Evolutionary conservation across 2,113 vertebrate genomes (phyloP).

Genomic region (Rhinolophus ferrumequinum): DNA sequence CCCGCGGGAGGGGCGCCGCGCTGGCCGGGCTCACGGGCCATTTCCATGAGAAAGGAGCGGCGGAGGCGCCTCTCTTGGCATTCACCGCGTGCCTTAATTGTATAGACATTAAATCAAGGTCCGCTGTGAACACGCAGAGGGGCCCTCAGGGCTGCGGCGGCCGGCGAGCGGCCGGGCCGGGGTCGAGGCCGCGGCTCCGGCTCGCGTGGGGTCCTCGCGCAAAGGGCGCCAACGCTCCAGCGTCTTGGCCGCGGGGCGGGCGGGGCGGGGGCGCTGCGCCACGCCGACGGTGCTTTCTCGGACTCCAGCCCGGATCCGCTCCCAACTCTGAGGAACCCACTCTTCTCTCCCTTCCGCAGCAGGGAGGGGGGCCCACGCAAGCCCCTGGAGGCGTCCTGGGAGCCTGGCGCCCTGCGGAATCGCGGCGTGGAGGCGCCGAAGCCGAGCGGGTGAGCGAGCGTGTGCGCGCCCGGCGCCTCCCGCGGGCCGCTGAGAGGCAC

Average conservation of each 20-base stretch:
- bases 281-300: not conserved
- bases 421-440: not conserved
- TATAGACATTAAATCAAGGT: constrained; percentile 99
- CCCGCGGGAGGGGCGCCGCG: constrained; percentile 77
- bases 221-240: constrained; percentile 31
- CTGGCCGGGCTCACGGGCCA: constrained; percentile 84
- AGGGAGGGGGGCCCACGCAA: not conserved
- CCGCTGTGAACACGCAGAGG: constrained; percentile 99
- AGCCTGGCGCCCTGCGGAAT: not conserved
- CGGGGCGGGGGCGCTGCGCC: constrained; percentile 37
- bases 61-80: constrained; percentile 93
- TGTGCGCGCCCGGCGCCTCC: constrained; percentile 36
- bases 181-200: constrained; percentile 16
- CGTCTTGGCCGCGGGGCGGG: constrained; percentile 27
- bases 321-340: constrained; percentile 13
- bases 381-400: constrained; percentile 12
- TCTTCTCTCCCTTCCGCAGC: not conserved
- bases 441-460: not conserved
- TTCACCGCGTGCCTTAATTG: constrained; percentile 99
- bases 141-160: constrained; percentile 90
- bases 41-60: constrained; percentile 85
- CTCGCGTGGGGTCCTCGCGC: constrained; percentile 65
- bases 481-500: constrained; percentile 8
- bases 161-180: not conserved
- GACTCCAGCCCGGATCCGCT: constrained; percentile 26